These are phyloP conservation scores for Galeopterus variegatus DNA, from an alignment of 2,113 vertebrate genomes.

Conservation along the genomic window DNA sequence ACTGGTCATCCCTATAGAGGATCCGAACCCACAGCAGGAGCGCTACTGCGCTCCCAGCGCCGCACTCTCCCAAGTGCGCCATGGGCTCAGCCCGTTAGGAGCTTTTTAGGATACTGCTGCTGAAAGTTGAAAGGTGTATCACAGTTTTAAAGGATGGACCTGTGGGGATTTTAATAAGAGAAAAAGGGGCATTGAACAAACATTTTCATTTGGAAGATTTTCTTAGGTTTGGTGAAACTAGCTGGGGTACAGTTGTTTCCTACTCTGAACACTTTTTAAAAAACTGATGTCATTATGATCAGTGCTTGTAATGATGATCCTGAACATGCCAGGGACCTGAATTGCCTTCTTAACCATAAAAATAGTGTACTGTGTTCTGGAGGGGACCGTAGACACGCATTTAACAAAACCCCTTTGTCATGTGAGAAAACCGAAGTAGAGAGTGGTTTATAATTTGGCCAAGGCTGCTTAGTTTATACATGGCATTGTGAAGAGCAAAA, in stretches of 20 bases:
- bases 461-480: not conserved
- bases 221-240: slow-evolving; percentile 30
- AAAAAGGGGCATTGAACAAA: not conserved
- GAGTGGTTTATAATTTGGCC: slow-evolving; percentile 16
- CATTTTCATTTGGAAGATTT: slow-evolving; percentile 36
- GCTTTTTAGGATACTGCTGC: not conserved
- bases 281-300: not conserved
- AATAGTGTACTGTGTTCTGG: not conserved
- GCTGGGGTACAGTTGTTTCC: not conserved
- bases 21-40: too few relatives aligned
- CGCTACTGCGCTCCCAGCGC: too few relatives aligned
- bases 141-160: not conserved
- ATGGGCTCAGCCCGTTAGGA: too few relatives aligned
- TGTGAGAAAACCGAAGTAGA: slow-evolving; percentile 34
- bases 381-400: not conserved
- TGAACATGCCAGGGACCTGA: not conserved
- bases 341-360: slow-evolving; percentile 1
- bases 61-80: too few relatives aligned
- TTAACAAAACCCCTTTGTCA: not conserved
- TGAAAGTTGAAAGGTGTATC: slow-evolving; percentile 1
- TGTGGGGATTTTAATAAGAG: slow-evolving; percentile 40
- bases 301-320: slow-evolving; percentile 30
- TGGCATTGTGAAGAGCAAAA: not conserved
- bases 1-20: too few relatives aligned
- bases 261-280: not conserved